Conservation (phyloP, 2,113 vertebrate genomes). For the Platanista minor region DNA sequence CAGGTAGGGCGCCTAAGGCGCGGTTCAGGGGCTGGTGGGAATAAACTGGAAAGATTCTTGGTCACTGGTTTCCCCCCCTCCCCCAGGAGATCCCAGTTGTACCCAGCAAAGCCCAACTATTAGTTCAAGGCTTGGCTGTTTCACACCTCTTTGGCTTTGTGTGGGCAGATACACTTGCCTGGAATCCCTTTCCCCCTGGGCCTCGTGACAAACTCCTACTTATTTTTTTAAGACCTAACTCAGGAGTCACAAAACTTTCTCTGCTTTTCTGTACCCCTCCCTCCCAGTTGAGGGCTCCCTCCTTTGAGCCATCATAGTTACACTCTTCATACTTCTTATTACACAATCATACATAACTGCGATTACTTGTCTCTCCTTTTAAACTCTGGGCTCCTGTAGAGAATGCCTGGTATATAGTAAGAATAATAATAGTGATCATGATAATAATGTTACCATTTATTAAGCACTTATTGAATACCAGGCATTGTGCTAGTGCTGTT, state of each 20-base stretch:
- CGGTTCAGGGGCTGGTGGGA: slow-evolving; percentile 58
- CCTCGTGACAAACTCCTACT: slow-evolving; percentile 13
- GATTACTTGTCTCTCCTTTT: slow-evolving; percentile 7
- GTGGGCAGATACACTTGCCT: slow-evolving; percentile 30
- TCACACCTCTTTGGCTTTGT: slow-evolving; percentile 57
- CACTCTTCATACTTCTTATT: slow-evolving; percentile 5
- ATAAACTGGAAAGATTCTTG: slow-evolving; percentile 51
- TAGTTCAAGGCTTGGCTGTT: slow-evolving; percentile 33
- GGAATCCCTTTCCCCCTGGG: neutral
- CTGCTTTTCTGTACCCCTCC: neutral
- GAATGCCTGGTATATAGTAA: neutral
- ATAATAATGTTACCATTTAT: slow-evolving; percentile 32
- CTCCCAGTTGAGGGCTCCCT: neutral
- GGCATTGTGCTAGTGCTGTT: neutral
- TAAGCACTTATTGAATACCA: slow-evolving; percentile 48
- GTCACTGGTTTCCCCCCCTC: neutral
- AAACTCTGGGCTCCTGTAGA: neutral
- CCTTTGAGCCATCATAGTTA: slow-evolving; percentile 9
- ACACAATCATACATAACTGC: neutral
- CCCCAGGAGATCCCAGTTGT: neutral
- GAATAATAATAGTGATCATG: neutral
- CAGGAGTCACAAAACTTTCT: slow-evolving; percentile 58
- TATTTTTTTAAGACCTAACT: slow-evolving; percentile 39
- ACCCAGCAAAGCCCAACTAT: slow-evolving; percentile 41
- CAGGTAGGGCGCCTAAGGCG: slow-evolving; percentile 68